phyloP scores from a whole-genome alignment of 2,888 invertebrate genomes.

The Ptilodon capucinus region DNA sequence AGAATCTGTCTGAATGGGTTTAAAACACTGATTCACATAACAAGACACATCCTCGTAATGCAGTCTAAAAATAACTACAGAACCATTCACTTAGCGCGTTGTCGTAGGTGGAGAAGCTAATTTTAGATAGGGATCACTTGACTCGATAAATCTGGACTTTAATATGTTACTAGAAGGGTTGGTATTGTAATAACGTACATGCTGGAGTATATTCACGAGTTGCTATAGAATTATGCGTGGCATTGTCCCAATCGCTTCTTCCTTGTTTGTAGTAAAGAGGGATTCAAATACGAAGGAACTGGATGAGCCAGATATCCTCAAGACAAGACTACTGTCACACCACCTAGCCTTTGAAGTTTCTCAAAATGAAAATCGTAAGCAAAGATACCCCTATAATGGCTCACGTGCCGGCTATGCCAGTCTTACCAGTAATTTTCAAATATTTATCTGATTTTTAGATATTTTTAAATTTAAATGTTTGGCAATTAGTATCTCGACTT shows the following conservation, averaged over 20 bases:
- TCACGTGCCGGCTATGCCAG: too few species aligned
- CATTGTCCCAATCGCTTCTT: neutral
- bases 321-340: too few species aligned
- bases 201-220: neutral
- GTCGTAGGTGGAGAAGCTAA: slow-evolving; percentile 45
- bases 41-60: slow-evolving; percentile 47
- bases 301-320: too few species aligned
- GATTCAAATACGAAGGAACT: too few species aligned
- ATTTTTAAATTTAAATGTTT: too few species aligned
- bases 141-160: slow-evolving; percentile 25
- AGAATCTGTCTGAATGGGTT: slow-evolving; percentile 14
- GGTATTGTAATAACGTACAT: neutral
- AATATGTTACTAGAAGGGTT: neutral
- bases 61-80: slow-evolving; percentile 45
- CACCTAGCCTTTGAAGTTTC: too few species aligned
- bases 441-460: too few species aligned
- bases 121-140: slow-evolving; percentile 37
- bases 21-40: slow-evolving; percentile 31
- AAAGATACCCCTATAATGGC: too few species aligned
- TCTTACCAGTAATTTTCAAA: too few species aligned
- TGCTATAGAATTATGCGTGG: neutral
- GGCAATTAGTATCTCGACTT: too few species aligned
- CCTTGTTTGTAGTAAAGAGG: too few species aligned
- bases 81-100: slow-evolving; percentile 35
- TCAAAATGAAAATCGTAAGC: too few species aligned